Conservation (phyloP, 2,888 invertebrate genomes). For the Heteropelma amictum region DNA sequence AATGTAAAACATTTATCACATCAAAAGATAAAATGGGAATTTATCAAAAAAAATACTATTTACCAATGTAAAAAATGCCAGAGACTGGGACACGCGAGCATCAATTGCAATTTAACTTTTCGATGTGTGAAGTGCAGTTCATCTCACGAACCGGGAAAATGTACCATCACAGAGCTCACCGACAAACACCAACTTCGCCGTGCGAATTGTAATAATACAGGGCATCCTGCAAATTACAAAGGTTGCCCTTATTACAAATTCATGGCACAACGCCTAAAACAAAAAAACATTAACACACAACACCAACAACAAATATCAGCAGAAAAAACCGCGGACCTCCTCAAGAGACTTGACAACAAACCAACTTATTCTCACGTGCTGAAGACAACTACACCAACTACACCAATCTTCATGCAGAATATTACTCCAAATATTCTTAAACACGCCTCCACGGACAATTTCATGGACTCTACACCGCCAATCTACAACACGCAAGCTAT, state of each 20-base stretch:
- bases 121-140: conserved; percentile 40
- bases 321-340: background rate
- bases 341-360: background rate
- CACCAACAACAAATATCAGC: background rate
- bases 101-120: conserved; percentile 26
- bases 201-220: background rate
- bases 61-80: conserved; percentile 46
- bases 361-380: background rate
- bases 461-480: too few species aligned
- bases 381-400: background rate
- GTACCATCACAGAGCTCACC: conserved; percentile 44
- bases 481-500: too few species aligned
- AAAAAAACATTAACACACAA: background rate
- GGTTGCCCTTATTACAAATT: too few species aligned
- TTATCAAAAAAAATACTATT: conserved; percentile 2
- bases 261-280: background rate
- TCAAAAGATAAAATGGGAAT: conserved; percentile 33
- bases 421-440: too few species aligned
- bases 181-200: background rate
- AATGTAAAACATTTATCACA: background rate
- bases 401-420: too few species aligned
- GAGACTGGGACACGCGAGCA: conserved; percentile 36
- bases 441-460: too few species aligned
- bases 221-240: too few species aligned
- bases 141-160: conserved; percentile 13